Evolutionary conservation across 2,888 invertebrate genomes (phyloP).

Genomic region (Venusia cambrica): DNA sequence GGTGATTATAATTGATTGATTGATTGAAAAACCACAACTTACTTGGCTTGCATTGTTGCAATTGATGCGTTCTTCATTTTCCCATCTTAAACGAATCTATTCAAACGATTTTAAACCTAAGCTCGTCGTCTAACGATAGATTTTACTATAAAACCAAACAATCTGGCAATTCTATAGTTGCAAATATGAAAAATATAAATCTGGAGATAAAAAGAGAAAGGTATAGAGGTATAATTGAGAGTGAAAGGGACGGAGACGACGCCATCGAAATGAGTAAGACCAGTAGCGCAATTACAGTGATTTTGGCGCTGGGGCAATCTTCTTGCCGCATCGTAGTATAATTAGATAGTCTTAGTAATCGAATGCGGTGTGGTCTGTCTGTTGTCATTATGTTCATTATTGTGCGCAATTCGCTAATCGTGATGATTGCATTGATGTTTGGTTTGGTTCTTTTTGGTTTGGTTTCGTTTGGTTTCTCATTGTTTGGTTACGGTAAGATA

Average conservation of each 20-base stretch:
- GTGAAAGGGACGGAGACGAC: slow-evolving; percentile 54
- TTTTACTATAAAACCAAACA: slow-evolving; percentile 1
- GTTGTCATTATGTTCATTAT: slow-evolving; percentile 70
- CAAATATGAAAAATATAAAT: slow-evolving; percentile 38
- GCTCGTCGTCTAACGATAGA: slow-evolving; percentile 1
- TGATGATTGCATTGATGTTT: slow-evolving; percentile 35
- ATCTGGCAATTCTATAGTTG: slow-evolving; percentile 5
- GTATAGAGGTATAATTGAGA: slow-evolving; percentile 32
- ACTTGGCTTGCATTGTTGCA: slow-evolving; percentile 20
- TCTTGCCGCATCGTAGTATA: slow-evolving; percentile 53
- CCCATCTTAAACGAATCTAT: slow-evolving; percentile 2
- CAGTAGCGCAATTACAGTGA: slow-evolving; percentile 74
- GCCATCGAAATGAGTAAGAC: slow-evolving; percentile 64
- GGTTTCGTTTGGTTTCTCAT: slow-evolving; percentile 1
- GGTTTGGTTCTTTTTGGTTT: slow-evolving; percentile 21
- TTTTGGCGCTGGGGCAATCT: slow-evolving; percentile 61
- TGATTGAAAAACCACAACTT: slow-evolving; percentile 18
- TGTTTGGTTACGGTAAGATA: too few relatives aligned
- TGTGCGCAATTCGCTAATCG: slow-evolving; percentile 56
- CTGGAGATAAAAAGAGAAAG: slow-evolving; percentile 43
- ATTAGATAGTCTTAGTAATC: slow-evolving; percentile 70
- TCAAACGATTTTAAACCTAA: slow-evolving; percentile 9
- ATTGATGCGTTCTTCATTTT: slow-evolving; percentile 17
- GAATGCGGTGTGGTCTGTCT: slow-evolving; percentile 61
- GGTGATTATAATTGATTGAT: slow-evolving; percentile 15